Percentiles rank a stretch among this genome's conserved stretches.
phyloP scores from a whole-genome alignment of 2,113 vertebrate species.

The Limnothrissa miodon region DNA sequence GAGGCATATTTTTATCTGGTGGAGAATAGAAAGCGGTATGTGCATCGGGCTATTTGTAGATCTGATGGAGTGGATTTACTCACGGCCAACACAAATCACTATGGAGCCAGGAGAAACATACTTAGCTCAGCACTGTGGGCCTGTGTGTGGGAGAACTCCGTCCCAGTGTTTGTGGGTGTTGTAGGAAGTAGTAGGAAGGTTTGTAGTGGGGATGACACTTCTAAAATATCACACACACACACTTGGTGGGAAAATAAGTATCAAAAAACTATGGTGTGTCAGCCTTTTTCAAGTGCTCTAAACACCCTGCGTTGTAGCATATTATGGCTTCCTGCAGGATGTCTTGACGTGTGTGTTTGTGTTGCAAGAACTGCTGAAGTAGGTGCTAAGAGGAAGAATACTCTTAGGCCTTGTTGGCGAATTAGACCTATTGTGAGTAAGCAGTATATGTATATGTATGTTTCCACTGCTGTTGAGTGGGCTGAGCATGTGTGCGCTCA shows the following conservation, averaged over 20 bases:
- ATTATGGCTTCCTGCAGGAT: not conserved
- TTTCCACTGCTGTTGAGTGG: not conserved
- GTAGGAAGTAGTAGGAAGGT: not conserved
- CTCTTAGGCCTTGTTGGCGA: no score
- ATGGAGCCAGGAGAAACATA: no score
- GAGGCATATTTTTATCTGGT: no score
- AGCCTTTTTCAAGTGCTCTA: not conserved
- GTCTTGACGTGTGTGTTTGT: not conserved
- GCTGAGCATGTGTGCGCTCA: not conserved
- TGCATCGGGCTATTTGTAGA: no score
- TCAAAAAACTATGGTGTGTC: not conserved
- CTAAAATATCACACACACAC: not conserved
- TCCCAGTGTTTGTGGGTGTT: no score
- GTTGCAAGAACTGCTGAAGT: no score
- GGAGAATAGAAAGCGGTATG: no score
- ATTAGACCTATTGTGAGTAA: no score
- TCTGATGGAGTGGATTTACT: no score
- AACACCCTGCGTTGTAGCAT: not conserved
- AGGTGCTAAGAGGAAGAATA: no score
- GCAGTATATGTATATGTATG: not conserved
- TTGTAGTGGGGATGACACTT: not conserved
- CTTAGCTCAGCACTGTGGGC: constrained; percentile 8
- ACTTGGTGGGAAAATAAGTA: not conserved
- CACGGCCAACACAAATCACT: no score
- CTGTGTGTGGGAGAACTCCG: constrained; percentile 11